Evolutionary conservation across 2,113 vertebrate genomes (phyloP).

Genomic region (Conger conger): DNA sequence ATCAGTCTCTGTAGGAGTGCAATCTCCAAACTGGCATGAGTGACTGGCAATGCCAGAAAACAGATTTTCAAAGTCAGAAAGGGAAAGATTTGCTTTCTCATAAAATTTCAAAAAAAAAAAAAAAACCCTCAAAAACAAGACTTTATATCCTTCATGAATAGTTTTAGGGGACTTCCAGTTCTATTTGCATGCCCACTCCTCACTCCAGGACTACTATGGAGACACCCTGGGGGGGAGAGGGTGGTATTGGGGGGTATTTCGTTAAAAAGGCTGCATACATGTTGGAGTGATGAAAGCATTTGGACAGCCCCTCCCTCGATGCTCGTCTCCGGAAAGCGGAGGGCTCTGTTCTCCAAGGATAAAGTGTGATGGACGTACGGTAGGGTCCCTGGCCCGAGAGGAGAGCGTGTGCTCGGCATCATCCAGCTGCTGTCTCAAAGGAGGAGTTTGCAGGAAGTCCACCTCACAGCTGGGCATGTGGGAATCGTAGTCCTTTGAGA

Average conservation of each 20-base stretch:
- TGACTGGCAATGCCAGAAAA: conserved; percentile 31
- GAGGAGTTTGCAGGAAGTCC: not conserved
- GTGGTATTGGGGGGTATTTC: not conserved
- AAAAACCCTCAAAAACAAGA: conserved; percentile 23
- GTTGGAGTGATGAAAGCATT: not conserved
- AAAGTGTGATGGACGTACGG: conserved; percentile 20
- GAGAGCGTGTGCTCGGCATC: too few relatives aligned
- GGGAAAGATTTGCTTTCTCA: conserved; percentile 24
- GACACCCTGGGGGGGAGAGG: not conserved
- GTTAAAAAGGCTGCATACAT: not conserved
- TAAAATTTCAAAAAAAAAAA: conserved; percentile 17
- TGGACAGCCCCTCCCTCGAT: not conserved
- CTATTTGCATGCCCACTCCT: not conserved
- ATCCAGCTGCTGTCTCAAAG: not conserved
- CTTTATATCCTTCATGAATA: conserved; percentile 62
- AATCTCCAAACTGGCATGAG: conserved; percentile 41
- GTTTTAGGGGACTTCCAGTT: conserved; percentile 28
- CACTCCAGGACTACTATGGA: not conserved
- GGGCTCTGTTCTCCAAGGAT: not conserved
- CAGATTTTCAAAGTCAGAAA: conserved; percentile 48
- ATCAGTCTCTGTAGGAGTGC: conserved; percentile 25
- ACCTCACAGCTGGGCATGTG: conserved; percentile 30
- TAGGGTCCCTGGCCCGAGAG: not conserved
- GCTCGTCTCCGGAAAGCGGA: not conserved
- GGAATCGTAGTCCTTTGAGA: conserved; percentile 28